A percentile compares a stretch with the other conserved stretches of the same genome.
These are phyloP conservation scores for Erinaceus europaeus DNA, from an alignment of 2,113 vertebrate genomes.

Conservation along the genomic window DNA sequence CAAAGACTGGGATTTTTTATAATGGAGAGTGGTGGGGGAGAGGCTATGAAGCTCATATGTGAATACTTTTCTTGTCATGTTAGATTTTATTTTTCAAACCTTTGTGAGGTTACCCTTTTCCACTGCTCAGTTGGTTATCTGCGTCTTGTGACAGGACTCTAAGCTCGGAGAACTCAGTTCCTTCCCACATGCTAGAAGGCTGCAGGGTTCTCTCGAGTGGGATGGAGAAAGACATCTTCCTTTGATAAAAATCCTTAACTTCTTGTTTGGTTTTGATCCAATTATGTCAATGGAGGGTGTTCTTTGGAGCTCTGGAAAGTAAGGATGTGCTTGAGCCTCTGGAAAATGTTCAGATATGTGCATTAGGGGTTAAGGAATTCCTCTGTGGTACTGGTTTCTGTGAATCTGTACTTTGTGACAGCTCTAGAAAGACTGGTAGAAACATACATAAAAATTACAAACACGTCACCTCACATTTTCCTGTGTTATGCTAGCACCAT, in stretches of 20 bases:
- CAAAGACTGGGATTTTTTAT: slow-evolving; percentile 18
- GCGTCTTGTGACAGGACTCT: neutral
- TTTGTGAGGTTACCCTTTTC: neutral
- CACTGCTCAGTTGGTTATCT: neutral
- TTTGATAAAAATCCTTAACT: slow-evolving; percentile 5
- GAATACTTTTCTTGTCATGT: slow-evolving; percentile 55
- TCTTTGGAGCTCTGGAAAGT: neutral
- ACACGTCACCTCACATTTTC: neutral
- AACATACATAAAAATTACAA: neutral
- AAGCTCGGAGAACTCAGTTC: neutral
- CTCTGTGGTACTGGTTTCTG: neutral
- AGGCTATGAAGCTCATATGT: slow-evolving; percentile 20
- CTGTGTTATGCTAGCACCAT: fast-evolving
- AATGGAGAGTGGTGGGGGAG: neutral
- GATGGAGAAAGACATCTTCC: neutral
- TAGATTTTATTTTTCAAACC: slow-evolving; percentile 41
- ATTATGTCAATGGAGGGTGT: neutral
- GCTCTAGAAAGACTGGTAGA: neutral
- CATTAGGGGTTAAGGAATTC: too few relatives aligned
- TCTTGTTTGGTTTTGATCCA: slow-evolving; percentile 7
- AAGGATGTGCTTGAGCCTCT: neutral
- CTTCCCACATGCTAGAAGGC: neutral
- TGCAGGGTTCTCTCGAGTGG: fast-evolving
- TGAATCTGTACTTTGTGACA: neutral
- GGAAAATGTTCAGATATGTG: neutral